Base-by-base conservation (phyloP, 2,113 vertebrate species). In the Procapra przewalskii region DNA sequence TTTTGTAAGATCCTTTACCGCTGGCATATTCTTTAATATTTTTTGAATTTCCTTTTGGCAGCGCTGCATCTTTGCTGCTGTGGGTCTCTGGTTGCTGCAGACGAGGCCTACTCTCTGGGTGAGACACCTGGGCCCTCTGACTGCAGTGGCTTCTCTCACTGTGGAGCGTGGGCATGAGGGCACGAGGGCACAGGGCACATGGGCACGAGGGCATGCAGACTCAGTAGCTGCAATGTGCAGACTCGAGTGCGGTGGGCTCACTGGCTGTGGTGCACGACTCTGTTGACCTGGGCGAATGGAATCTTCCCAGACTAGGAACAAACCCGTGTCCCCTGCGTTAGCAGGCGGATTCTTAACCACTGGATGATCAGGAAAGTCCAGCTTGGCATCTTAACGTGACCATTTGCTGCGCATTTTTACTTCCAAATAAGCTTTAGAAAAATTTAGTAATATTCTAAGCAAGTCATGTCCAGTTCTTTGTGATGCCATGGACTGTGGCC, bases 41-140 rank as follows among this genome's bases (percentile, higher is more conserved):
- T 3, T 10, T 11, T 12, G 0, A 23, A 40, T 3, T 7, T 13
- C 1, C 29, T 13, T 25, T 2, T 75, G n/a, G 71, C 0, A 1
- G 21, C 0, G 11, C 6, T 25, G 71, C 11, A 0, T 25, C 64
- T 21, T 21, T 10, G 64, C 16, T 19, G 33, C 64, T 21, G 17
- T 5, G n/a, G 2, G 8, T 21, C 71, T 43, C 36, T 14, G 71
- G 71, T 7, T 43, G 71, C 0, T 0, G 71, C 1, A 6, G 21
- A 13, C 1, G 36, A 13, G 36, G 71, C 3, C 67, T 0, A 1
- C 71, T 25, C 36, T 13, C 36, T 3, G 1, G 11, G 36, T 6
- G 71, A 43, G 36, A 43, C 1, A 11, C 11, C 3, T 1, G 67
- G 67, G 36, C 2, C 64, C 11, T 25, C 71, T 25, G 11, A 13